Conservation (phyloP, 2,113 vertebrate species). For the Danionella cerebrum region DNA sequence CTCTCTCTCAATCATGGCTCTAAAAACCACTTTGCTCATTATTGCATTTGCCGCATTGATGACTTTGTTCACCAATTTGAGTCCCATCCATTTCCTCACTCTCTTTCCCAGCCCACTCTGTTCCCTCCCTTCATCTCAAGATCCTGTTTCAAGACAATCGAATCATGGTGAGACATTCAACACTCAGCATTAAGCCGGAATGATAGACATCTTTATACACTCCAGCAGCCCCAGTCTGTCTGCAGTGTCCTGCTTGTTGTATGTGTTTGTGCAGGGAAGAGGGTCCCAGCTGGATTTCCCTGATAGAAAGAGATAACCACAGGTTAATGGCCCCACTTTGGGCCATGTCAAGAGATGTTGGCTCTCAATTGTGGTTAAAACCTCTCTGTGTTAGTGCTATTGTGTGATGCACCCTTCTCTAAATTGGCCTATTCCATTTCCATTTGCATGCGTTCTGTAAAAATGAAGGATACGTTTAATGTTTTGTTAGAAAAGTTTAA, state of each 20-base stretch:
- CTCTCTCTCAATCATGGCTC: constrained; percentile 6
- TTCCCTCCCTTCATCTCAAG: constrained; percentile 14
- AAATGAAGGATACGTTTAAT: neutral
- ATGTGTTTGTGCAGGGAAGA: neutral
- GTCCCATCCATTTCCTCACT: constrained; percentile 34
- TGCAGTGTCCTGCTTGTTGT: constrained; percentile 1
- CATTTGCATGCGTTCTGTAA: neutral
- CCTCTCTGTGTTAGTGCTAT: neutral
- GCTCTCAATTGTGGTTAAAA: neutral
- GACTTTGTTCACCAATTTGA: constrained; percentile 35
- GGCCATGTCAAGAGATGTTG: constrained; percentile 1
- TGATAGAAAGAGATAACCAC: constrained; percentile 2
- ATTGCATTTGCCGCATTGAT: constrained; percentile 33
- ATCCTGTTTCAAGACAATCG: constrained; percentile 34
- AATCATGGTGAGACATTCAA: constrained; percentile 19
- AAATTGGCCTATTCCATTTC: neutral
- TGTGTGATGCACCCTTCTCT: neutral
- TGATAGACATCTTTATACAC: constrained; percentile 3
- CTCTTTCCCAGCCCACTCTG: neutral
- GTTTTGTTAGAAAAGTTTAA: too few species aligned
- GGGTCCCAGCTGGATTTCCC: neutral
- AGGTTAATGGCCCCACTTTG: constrained; percentile 16
- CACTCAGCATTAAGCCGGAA: constrained; percentile 23
- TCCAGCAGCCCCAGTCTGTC: neutral
- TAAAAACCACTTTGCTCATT: constrained; percentile 36